These are phyloP conservation scores for Neofelis nebulosa DNA, from an alignment of 2,113 vertebrate species.

Conservation along the genomic window DNA sequence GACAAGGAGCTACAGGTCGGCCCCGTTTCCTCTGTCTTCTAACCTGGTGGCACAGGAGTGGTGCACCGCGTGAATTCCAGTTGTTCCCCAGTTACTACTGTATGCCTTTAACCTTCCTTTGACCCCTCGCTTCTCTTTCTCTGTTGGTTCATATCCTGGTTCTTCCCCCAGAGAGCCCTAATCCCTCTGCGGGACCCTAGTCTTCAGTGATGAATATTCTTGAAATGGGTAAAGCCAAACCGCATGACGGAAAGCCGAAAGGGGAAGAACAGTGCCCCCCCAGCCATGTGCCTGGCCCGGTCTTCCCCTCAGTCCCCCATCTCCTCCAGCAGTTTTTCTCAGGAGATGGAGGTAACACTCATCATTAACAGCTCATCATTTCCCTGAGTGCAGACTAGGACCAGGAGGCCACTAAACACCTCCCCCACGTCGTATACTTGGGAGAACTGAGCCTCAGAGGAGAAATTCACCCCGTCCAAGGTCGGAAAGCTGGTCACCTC, in stretches of 20 bases:
- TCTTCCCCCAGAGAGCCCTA: background rate
- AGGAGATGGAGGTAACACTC: rapidly evolving
- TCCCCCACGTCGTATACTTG: no score
- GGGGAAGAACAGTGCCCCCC: background rate
- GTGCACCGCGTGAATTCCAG: background rate
- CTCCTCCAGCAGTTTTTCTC: background rate
- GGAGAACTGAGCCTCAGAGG: background rate
- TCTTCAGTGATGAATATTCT: background rate
- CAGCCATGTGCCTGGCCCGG: rapidly evolving
- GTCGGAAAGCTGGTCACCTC: background rate
- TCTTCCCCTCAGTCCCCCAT: background rate
- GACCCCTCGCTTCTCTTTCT: background rate
- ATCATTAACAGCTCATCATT: background rate
- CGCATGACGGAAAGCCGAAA: rapidly evolving
- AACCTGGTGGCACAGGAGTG: background rate
- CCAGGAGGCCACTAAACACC: background rate
- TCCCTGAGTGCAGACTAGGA: background rate
- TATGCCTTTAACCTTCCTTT: background rate
- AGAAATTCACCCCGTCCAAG: background rate
- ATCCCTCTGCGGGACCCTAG: background rate
- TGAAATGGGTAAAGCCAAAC: background rate
- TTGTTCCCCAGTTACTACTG: background rate
- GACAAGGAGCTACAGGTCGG: background rate
- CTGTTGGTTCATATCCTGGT: background rate
- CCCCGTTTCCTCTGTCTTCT: background rate